phyloP scores from a whole-genome alignment of 1,140 invertebrate species.

The Heliothis virescens region DNA sequence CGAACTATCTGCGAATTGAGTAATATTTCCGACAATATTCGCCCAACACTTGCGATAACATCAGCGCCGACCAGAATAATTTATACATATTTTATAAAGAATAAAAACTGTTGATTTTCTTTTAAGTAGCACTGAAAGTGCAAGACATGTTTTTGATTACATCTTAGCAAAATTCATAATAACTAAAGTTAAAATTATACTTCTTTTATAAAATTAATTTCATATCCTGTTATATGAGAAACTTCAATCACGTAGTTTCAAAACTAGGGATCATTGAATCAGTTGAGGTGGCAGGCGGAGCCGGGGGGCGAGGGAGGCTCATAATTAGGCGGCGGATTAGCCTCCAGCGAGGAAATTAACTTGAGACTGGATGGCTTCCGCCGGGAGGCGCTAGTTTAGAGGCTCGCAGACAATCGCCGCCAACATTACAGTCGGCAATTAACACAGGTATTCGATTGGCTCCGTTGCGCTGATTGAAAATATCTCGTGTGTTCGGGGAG shows the following conservation, averaged over 20 bases:
- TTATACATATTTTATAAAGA: too few relatives aligned
- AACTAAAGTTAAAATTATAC: too few relatives aligned
- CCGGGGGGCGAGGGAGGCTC: slow-evolving; percentile 51
- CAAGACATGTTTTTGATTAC: too few relatives aligned
- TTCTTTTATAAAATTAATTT: too few relatives aligned
- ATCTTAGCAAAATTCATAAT: too few relatives aligned
- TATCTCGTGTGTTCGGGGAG: slow-evolving; percentile 31
- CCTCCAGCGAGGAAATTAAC: slow-evolving; percentile 76
- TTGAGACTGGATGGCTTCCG: slow-evolving; percentile 71
- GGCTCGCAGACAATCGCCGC: slow-evolving; percentile 56
- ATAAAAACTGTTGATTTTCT: too few relatives aligned
- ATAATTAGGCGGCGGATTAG: slow-evolving; percentile 81
- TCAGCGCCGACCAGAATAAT: not conserved
- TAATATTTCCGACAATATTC: slow-evolving; percentile 10
- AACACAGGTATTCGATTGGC: slow-evolving; percentile 42
- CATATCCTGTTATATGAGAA: not conserved
- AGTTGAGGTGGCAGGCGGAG: slow-evolving; percentile 52
- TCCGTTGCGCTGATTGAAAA: slow-evolving; percentile 47
- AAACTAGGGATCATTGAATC: slow-evolving; percentile 57
- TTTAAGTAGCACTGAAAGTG: too few relatives aligned
- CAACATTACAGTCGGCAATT: slow-evolving; percentile 37
- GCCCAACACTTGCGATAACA: not conserved
- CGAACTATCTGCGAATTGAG: slow-evolving; percentile 27
- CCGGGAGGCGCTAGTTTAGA: slow-evolving; percentile 64
- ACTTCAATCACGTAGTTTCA: slow-evolving; percentile 23